phyloP scores from a whole-genome alignment of 2,888 invertebrate genomes.

The Lucinisca nassula region DNA sequence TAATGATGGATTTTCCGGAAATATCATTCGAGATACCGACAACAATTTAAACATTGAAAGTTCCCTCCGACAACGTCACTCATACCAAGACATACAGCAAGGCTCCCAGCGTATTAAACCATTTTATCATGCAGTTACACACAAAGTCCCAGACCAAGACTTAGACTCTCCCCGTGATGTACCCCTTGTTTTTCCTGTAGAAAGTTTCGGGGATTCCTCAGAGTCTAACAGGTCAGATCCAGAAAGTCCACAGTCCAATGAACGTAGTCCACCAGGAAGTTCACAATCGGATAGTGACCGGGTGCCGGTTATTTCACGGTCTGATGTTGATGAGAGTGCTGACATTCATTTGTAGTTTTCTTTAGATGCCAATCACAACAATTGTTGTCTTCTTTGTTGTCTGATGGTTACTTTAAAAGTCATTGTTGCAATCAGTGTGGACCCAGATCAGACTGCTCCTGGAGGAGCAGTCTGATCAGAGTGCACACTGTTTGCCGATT shows the following conservation, averaged over 20 bases:
- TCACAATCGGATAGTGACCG: neutral
- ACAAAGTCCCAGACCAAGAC: neutral
- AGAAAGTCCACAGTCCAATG: neutral
- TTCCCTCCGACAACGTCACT: conserved; percentile 22
- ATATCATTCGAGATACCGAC: neutral
- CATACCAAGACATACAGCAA: neutral
- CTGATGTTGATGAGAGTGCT: neutral
- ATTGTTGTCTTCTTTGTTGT: too few relatives aligned
- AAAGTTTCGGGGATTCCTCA: conserved; percentile 37
- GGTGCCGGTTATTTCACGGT: neutral
- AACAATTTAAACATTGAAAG: conserved; percentile 5
- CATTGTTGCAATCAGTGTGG: too few relatives aligned
- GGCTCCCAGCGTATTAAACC: neutral
- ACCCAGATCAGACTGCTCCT: too few relatives aligned
- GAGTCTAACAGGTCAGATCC: neutral
- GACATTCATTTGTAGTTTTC: neutral
- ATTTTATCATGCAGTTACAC: conserved; percentile 1
- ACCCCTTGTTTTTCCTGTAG: conserved; percentile 45
- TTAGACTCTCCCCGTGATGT: neutral
- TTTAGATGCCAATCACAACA: too few relatives aligned
- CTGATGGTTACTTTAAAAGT: too few relatives aligned
- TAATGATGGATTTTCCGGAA: conserved; percentile 35
- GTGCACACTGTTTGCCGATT: too few relatives aligned
- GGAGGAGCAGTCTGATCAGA: too few relatives aligned
- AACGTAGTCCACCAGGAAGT: neutral